These are phyloP conservation scores for Agrotis puta DNA, from an alignment of 2,888 invertebrate species.

Conservation along the genomic window DNA sequence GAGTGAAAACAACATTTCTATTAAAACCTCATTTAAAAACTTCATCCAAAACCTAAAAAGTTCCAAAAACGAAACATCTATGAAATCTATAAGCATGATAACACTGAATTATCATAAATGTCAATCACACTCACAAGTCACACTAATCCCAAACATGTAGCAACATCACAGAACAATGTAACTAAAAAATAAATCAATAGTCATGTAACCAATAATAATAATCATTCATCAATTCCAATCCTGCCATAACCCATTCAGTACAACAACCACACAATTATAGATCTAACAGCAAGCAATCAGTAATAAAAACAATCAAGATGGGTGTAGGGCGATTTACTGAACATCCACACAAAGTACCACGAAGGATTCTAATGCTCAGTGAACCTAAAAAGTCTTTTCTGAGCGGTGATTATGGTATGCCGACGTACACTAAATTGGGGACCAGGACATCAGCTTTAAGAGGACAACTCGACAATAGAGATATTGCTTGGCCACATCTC, in stretches of 20 bases:
- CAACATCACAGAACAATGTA: constrained; percentile 51
- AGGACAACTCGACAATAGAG: constrained; percentile 72
- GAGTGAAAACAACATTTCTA: neutral
- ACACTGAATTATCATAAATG: neutral
- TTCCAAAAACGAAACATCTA: constrained; percentile 39
- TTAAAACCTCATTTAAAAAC: neutral
- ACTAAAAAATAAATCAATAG: constrained; percentile 24
- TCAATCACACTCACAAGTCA: constrained; percentile 11
- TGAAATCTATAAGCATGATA: constrained; percentile 30
- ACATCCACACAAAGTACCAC: constrained; percentile 76
- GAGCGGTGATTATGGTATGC: constrained; percentile 78
- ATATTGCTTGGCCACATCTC: constrained; percentile 82
- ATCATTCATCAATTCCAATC: neutral
- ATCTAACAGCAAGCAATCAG: constrained; percentile 70
- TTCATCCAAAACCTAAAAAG: neutral
- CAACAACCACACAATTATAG: neutral
- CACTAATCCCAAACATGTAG: constrained; percentile 57
- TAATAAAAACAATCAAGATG: constrained; percentile 68
- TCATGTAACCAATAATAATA: constrained; percentile 22
- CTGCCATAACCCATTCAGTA: constrained; percentile 1
- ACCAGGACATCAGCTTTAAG: constrained; percentile 79
- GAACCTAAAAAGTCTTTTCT: constrained; percentile 74
- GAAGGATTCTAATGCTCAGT: constrained; percentile 78
- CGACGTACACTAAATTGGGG: constrained; percentile 73
- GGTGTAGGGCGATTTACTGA: constrained; percentile 69